Evolutionary conservation across 1,140 invertebrate species (phyloP), one percentile per base, ranked within the genome.

Genomic region (Lordiphosa collinella): DNA sequence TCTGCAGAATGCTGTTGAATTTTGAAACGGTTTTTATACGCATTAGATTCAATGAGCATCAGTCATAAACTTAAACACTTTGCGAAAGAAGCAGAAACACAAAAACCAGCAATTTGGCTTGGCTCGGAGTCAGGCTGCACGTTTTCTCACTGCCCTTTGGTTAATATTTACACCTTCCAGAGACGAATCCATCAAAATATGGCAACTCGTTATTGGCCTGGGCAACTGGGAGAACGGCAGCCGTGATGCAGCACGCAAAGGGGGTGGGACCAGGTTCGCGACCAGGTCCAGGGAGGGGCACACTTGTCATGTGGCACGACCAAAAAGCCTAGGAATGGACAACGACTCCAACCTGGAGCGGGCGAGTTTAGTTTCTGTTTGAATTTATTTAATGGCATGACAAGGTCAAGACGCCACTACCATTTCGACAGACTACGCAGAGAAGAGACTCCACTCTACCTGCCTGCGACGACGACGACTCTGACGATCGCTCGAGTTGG

Each of bases 331-430:
- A 37, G 32, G 35, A 34, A 50, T 11, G 13, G 32, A 18, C 11
- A 18, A 35, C 47, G 8, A 31, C 44, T 12, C 29, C 44, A 5
- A 9, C 29, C 7, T 44, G 43, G 22, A 54, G 25, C 38, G 52
- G 51, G 48, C 76, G 57, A 80, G 69, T 79, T 79, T 65, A 72
- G 70, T 76, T 82, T 82, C 76, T 82, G 76, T 84, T 82, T 76
- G 71, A 82, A 66, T 86, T 82, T 73, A 76, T 65, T 82, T 80
- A 76, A 76, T 82, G 70, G 70, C 74, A 80, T 80, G 71, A 86
- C 82, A 86, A 86, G 82, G 82, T 86, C 80, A 86, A 82, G 71
- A 86, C 70, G 69, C 62, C 67, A 71, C 75, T 65, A 68, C 63
- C 60, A 70, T 51, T 72, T 71, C 16, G 49, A 47, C 47, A 54